Conservation (phyloP, 2,888 invertebrate species). For the Acronicta leporina region DNA sequence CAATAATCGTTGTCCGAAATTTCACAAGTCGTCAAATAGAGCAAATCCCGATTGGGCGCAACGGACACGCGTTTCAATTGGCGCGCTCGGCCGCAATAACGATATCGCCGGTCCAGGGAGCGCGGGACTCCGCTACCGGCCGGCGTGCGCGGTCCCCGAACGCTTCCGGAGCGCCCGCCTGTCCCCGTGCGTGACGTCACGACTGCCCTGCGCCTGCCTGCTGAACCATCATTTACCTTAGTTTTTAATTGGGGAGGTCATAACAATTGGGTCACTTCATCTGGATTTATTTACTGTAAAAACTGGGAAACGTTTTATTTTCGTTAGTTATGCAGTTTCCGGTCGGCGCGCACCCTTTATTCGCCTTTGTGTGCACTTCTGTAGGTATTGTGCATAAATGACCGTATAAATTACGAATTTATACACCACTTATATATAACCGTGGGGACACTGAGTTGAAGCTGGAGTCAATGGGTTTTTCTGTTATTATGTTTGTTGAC, state of each 20-base stretch:
- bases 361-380: slow-evolving; percentile 39
- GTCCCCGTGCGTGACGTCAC: slow-evolving; percentile 73
- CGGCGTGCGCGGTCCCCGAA: slow-evolving; percentile 70
- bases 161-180: slow-evolving; percentile 78
- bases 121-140: slow-evolving; percentile 76
- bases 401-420: slow-evolving; percentile 39
- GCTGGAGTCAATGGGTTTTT: slow-evolving; percentile 8
- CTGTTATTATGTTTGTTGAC: not conserved
- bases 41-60: slow-evolving; percentile 75
- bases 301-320: slow-evolving; percentile 68
- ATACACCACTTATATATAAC: slow-evolving; percentile 5
- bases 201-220: slow-evolving; percentile 60
- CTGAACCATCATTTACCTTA: slow-evolving; percentile 81
- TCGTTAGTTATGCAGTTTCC: slow-evolving; percentile 61
- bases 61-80: slow-evolving; percentile 87
- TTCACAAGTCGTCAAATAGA: slow-evolving; percentile 69
- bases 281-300: slow-evolving; percentile 76
- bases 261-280: slow-evolving; percentile 83
- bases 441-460: slow-evolving; percentile 10
- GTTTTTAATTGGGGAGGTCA: slow-evolving; percentile 88
- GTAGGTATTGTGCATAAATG: slow-evolving; percentile 29
- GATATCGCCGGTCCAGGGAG: slow-evolving; percentile 75
- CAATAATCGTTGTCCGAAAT: slow-evolving; percentile 68
- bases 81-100: slow-evolving; percentile 82
- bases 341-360: slow-evolving; percentile 52